Conservation (phyloP, 2,888 invertebrate genomes). For the Automeris io region DNA sequence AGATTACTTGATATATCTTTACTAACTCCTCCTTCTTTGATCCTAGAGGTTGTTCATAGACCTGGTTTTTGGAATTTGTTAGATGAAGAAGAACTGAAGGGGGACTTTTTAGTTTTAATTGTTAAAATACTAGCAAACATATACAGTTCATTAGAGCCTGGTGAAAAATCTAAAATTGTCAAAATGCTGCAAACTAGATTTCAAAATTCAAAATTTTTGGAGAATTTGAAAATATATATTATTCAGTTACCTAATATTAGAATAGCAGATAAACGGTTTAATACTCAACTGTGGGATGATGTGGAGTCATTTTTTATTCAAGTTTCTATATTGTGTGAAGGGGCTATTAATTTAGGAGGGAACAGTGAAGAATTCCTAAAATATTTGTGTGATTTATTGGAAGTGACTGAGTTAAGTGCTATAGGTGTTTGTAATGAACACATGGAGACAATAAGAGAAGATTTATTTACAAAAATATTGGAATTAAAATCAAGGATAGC, state of each 20-base stretch:
- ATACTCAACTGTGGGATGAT: constrained; percentile 62
- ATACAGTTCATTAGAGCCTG: constrained; percentile 42
- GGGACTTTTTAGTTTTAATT: constrained; percentile 66
- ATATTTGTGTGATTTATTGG: constrained; percentile 39
- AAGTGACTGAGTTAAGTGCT: constrained; percentile 45
- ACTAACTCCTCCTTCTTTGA: constrained; percentile 51
- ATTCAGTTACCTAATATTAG: constrained; percentile 43
- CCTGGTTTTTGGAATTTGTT: constrained; percentile 65
- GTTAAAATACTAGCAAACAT: constrained; percentile 57
- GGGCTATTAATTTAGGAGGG: constrained; percentile 41
- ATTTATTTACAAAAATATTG: constrained; percentile 48
- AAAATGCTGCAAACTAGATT: constrained; percentile 43
- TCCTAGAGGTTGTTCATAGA: constrained; percentile 55
- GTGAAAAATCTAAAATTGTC: constrained; percentile 48
- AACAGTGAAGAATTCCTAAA: constrained; percentile 33
- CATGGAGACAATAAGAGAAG: constrained; percentile 59
- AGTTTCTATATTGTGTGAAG: constrained; percentile 44
- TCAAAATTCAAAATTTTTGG: constrained; percentile 47
- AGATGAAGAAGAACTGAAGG: constrained; percentile 49
- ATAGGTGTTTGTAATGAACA: constrained; percentile 48
- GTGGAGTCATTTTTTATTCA: constrained; percentile 47
- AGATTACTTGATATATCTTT: constrained; percentile 54
- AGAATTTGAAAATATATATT: constrained; percentile 44
- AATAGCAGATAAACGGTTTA: constrained; percentile 55
- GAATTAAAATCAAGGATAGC: constrained; percentile 24